phyloP scores from a whole-genome alignment of 2,888 invertebrate genomes.

The Enchytraeus crypticus region DNA sequence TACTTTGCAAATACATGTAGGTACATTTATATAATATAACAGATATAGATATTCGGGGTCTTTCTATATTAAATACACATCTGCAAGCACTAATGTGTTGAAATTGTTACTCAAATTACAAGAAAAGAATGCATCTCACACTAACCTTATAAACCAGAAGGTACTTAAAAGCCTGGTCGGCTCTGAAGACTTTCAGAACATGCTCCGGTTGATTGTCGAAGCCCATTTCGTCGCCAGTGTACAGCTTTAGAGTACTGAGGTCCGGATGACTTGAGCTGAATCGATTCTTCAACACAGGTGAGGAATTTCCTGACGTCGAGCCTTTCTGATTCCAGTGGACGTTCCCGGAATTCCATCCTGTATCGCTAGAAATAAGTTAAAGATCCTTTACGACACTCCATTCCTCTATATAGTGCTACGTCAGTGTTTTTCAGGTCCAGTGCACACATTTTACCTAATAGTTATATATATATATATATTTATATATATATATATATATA shows the following conservation, averaged over 20 bases:
- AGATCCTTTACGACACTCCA: background rate
- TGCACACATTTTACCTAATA: too few relatives aligned
- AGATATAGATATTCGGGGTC: background rate
- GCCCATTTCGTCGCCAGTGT: constrained; percentile 13
- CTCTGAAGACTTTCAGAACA: constrained; percentile 81
- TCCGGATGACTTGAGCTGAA: constrained; percentile 42
- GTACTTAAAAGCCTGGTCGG: constrained; percentile 96
- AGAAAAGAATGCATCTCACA: background rate
- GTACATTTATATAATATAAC: background rate
- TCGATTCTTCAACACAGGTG: background rate
- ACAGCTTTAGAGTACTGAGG: constrained; percentile 31
- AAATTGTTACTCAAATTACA: background rate
- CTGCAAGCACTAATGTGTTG: background rate
- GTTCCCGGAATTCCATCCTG: too few relatives aligned
- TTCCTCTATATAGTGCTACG: background rate
- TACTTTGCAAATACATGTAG: too few relatives aligned
- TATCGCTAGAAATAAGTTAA: too few relatives aligned
- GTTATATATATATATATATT: too few relatives aligned
- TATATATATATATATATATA: too few relatives aligned
- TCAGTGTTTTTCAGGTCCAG: background rate
- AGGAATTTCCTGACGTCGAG: background rate
- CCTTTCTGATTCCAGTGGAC: constrained; percentile 1
- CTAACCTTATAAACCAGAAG: constrained; percentile 80
- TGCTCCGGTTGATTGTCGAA: constrained; percentile 67
- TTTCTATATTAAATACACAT: background rate